These are phyloP conservation scores for Carterocephalus palaemon DNA, from an alignment of 2,888 invertebrate species.

Conservation along the genomic window DNA sequence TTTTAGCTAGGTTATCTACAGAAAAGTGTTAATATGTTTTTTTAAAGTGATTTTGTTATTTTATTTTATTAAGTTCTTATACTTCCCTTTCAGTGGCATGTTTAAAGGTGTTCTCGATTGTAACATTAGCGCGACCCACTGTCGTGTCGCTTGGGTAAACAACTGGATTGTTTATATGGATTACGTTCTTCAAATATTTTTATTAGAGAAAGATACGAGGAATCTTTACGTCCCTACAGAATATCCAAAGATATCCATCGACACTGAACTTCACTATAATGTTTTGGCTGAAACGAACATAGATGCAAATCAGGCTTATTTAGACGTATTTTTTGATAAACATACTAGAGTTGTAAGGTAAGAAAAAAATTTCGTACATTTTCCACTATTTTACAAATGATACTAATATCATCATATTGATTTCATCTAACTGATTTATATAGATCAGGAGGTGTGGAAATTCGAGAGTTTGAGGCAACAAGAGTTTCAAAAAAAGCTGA, in stretches of 20 bases:
- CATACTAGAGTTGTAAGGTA: conserved; percentile 2
- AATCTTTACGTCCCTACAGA: conserved; percentile 8
- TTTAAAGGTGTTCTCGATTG: conserved; percentile 11
- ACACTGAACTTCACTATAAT: conserved; percentile 5
- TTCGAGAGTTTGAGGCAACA: background rate
- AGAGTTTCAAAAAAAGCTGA: background rate
- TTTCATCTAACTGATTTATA: too few species aligned
- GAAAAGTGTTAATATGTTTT: too few species aligned
- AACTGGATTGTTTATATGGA: conserved; percentile 16
- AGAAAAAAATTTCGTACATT: too few species aligned
- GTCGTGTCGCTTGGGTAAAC: conserved; percentile 9
- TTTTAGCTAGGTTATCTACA: too few species aligned
- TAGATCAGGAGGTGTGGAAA: conserved; percentile 20
- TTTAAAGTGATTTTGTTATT: too few species aligned
- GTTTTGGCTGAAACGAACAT: background rate
- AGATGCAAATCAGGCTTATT: too few species aligned
- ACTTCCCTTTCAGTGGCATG: conserved; percentile 7
- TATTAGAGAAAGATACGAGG: conserved; percentile 1
- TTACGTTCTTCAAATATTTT: conserved; percentile 4
- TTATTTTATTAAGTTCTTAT: too few species aligned
- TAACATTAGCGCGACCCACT: background rate
- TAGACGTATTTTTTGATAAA: conserved; percentile 10
- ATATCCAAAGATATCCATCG: conserved; percentile 4
- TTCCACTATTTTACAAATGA: too few species aligned
- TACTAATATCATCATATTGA: too few species aligned